phyloP scores from a whole-genome alignment of 2,797 vertebrate genomes.

The Cirrhinus molitorella region DNA sequence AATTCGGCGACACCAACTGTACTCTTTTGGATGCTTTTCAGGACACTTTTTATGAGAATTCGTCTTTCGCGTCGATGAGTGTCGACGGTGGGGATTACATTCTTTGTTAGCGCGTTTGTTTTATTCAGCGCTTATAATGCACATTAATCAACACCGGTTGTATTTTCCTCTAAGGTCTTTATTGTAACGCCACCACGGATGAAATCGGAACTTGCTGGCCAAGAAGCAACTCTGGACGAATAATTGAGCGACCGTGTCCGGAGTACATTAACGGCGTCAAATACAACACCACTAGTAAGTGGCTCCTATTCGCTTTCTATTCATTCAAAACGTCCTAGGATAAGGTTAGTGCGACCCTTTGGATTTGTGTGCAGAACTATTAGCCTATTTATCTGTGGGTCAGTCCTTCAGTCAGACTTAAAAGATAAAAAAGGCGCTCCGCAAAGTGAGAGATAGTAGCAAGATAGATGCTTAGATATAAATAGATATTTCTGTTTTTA shows the following conservation, averaged over 20 bases:
- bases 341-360: background rate
- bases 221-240: slow-evolving; percentile 83
- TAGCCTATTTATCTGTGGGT: background rate
- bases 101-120: slow-evolving; percentile 2
- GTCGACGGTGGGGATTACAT: slow-evolving; percentile 83
- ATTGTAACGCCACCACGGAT: slow-evolving; percentile 93
- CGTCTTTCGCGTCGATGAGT: slow-evolving; percentile 79
- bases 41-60: slow-evolving; percentile 85
- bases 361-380: background rate
- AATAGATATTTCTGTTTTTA: background rate
- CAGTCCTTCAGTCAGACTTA: background rate
- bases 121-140: background rate
- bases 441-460: background rate
- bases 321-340: background rate
- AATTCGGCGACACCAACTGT: slow-evolving; percentile 92
- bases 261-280: slow-evolving; percentile 97
- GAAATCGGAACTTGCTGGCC: slow-evolving; percentile 99
- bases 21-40: slow-evolving; percentile 85
- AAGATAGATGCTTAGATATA: background rate
- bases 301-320: background rate
- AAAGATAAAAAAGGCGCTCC: background rate
- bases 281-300: slow-evolving; percentile 97
- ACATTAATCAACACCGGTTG: background rate
- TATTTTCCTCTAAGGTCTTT: slow-evolving; percentile 76
- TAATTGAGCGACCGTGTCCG: slow-evolving; percentile 94